A percentile compares a stretch with the other conserved stretches of the same genome.
phyloP scores from a whole-genome alignment of 1,140 invertebrate genomes.

The Campoletis sonorensis region DNA sequence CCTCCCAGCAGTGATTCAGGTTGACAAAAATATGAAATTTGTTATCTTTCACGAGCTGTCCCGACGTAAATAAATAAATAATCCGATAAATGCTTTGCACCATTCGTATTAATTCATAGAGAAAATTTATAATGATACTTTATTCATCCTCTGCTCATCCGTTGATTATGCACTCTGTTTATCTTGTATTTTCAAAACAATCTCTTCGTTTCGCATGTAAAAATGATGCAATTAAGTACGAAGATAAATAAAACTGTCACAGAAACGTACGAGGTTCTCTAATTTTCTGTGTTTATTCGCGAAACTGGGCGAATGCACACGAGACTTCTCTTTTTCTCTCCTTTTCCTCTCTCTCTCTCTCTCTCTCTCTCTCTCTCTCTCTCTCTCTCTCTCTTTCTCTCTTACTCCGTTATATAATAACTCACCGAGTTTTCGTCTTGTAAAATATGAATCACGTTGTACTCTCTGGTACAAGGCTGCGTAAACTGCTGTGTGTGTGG shows the following conservation, averaged over 20 bases:
- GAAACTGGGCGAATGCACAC: not conserved
- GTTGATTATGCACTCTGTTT: too few relatives aligned
- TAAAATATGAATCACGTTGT: not conserved
- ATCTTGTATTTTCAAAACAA: too few relatives aligned
- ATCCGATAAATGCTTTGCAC: too few relatives aligned
- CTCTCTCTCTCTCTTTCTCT: not conserved
- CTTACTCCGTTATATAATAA: conserved; percentile 2
- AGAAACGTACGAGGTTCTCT: not conserved
- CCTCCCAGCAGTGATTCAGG: too few relatives aligned
- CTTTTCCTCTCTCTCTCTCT: not conserved
- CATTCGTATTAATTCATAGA: too few relatives aligned
- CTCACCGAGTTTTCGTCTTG: conserved; percentile 7
- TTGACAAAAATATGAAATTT: too few relatives aligned
- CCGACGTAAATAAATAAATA: too few relatives aligned
- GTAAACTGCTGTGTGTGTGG: not conserved
- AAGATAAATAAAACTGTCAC: conserved; percentile 10
- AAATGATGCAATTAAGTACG: not conserved
- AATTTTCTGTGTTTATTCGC: conserved; percentile 12
- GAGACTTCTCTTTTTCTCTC: not conserved
- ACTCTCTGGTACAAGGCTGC: not conserved
- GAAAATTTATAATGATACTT: too few relatives aligned
- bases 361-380: not conserved
- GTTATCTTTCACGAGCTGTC: too few relatives aligned
- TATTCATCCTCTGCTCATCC: too few relatives aligned
- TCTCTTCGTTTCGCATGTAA: not conserved